Conservation (phyloP, 2,113 vertebrate genomes). For the Promerops cafer region DNA sequence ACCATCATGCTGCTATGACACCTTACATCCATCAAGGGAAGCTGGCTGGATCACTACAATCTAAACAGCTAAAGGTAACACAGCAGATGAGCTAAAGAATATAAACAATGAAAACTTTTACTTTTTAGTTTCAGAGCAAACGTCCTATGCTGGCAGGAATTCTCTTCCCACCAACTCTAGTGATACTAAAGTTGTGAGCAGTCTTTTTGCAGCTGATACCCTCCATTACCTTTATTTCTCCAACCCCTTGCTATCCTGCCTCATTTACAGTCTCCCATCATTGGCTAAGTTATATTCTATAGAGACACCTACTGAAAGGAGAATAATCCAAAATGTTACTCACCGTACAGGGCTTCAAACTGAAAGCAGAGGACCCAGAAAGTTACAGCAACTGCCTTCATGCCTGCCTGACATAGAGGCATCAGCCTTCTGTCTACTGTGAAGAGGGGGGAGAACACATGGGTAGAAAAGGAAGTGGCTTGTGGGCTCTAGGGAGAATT, state of each 20-base stretch:
- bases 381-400: conserved; percentile 58
- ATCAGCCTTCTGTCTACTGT: neutral
- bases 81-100: conserved; percentile 1
- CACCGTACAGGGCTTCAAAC: conserved; percentile 55
- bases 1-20: neutral
- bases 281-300: neutral
- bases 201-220: neutral
- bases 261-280: neutral
- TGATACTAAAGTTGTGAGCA: neutral
- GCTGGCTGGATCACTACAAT: neutral
- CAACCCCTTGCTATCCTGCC: neutral
- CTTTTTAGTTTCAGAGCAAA: neutral
- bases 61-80: neutral
- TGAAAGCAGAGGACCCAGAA: conserved; percentile 62
- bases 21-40: neutral
- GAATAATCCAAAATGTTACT: conserved; percentile 48
- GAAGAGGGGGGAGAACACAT: neutral
- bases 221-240: neutral
- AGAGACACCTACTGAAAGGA: neutral
- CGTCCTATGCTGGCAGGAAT: neutral
- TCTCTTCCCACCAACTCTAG: neutral
- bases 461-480: conserved; percentile 70
- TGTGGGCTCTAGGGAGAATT: conserved; percentile 32
- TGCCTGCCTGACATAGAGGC: conserved; percentile 45
- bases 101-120: neutral